Base-by-base conservation (phyloP, 2,797 vertebrate species). In the Cirrhinus molitorella region DNA sequence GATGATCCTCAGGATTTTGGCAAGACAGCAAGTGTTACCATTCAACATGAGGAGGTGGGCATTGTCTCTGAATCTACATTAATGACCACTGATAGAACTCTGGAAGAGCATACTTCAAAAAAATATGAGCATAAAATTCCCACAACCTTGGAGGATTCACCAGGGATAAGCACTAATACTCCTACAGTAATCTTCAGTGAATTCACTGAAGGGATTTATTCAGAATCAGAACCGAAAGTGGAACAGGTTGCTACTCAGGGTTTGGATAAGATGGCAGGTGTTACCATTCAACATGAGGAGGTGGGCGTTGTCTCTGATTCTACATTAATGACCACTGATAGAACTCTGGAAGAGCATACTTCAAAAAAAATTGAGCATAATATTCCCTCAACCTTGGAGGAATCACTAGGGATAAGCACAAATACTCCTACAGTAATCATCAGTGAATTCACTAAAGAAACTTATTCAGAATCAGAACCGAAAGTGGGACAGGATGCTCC, bases 181-280 rank as follows among this genome's bases (percentile, higher is more conserved):
- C 63, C 73, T 31, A 68, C 2, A 8, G 47, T 68, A 34, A 63
- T 45, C 49, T n/a, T 25, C 49, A 76, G 17, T 47, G 23, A 67
- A 47, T 77, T 53, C 37, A 28, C 34, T 47, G 78, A 84, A 25
- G 43, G 59, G 43, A 80, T 83, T 4, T 51, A 81, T 12, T 71
- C 51, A 67, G 72, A 55, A 67, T 76, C 65, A 23, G 67, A 67
- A 67, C 76, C 65, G 17, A 71, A 81, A 19, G 28, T 68, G 25
- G 28, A 49, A 37, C 47, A 28, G 10, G 49, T 74, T 28, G 23
- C 45, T 71, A 34, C 78, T 25, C 16, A 40, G 4, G 14, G 45
- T 49, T 31, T 23, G 4, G 28, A 9, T 63, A 49, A 19, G 10
- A 53, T 57, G 40, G 28, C 1, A 49, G 43, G n/a, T 65, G 19